These are phyloP conservation scores for Exephanes ischioxanthus DNA, from an alignment of 2,888 invertebrate species.

Conservation along the genomic window DNA sequence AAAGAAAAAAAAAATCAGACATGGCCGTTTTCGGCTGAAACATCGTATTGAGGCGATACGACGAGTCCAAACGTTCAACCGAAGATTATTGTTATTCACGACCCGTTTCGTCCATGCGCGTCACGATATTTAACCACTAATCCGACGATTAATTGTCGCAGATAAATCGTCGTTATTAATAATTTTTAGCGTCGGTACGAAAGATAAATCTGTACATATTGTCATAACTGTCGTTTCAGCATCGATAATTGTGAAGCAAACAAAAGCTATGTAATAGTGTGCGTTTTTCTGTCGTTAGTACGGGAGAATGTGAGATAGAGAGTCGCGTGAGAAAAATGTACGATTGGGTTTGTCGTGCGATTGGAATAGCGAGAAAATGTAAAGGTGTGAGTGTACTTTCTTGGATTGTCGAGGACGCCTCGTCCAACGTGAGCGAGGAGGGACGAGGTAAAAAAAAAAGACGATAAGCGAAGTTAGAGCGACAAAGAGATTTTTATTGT, in stretches of 20 bases:
- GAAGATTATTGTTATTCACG: constrained; percentile 23
- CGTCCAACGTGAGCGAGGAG: constrained; percentile 31
- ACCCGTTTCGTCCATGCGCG: constrained; percentile 36
- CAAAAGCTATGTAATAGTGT: constrained; percentile 61
- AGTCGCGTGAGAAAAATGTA: constrained; percentile 41
- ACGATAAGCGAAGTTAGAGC: constrained; percentile 9
- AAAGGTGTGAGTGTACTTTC: constrained; percentile 57
- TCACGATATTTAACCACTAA: constrained; percentile 70
- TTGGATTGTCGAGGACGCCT: constrained; percentile 34
- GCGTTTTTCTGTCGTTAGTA: constrained; percentile 52
- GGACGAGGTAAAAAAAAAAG: constrained; percentile 7
- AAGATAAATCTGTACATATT: constrained; percentile 80
- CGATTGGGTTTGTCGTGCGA: constrained; percentile 21
- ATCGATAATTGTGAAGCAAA: constrained; percentile 64
- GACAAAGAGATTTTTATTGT: constrained; percentile 10
- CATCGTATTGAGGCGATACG: neutral
- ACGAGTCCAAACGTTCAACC: neutral
- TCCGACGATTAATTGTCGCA: constrained; percentile 66
- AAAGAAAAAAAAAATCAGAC: neutral
- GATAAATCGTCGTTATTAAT: constrained; percentile 64
- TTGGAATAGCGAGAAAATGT: constrained; percentile 39
- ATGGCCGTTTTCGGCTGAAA: neutral
- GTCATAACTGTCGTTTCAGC: constrained; percentile 77
- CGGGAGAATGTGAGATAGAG: constrained; percentile 55
- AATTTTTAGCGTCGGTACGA: constrained; percentile 73